Percentiles rank a stretch among this genome's conserved stretches.
Conservation (phyloP, 2,113 vertebrate species). For the Pomatorhinus ruficollis region DNA sequence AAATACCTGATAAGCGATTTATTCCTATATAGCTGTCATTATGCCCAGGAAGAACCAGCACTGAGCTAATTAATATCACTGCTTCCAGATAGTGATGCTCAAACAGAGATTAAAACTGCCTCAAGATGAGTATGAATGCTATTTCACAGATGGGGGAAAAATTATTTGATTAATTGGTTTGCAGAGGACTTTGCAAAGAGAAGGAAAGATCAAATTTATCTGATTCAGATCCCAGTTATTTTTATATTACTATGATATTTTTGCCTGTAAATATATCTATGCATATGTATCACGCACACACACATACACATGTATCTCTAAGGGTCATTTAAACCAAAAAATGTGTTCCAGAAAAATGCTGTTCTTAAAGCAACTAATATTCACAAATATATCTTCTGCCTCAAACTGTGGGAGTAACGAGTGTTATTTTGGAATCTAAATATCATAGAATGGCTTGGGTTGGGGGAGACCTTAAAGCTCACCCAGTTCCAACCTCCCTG, state of each 20-base stretch:
- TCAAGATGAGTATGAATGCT: not conserved
- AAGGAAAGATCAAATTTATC: not conserved
- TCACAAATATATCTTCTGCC: not conserved
- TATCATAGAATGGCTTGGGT: not conserved
- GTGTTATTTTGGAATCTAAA: not conserved
- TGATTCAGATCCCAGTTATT: not conserved
- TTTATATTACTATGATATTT: not conserved
- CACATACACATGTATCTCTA: not conserved
- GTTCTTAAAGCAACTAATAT: not conserved
- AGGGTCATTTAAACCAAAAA: not conserved
- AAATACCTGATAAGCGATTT: conserved; percentile 56
- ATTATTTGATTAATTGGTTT: not conserved
- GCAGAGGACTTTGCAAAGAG: not conserved
- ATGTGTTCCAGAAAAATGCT: not conserved
- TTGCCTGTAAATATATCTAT: not conserved
- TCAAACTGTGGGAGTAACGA: not conserved
- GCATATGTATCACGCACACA: not conserved
- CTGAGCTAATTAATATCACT: conserved; percentile 11
- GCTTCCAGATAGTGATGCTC: not conserved
- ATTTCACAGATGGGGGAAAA: not conserved
- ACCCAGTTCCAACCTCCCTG: not conserved
- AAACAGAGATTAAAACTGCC: conserved; percentile 1
- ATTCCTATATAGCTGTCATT: not conserved
- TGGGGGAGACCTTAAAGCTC: not conserved
- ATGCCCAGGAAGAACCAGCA: not conserved